Evolutionary conservation across 2,888 invertebrate genomes (phyloP).

Genomic region (Orchesella flavescens): DNA sequence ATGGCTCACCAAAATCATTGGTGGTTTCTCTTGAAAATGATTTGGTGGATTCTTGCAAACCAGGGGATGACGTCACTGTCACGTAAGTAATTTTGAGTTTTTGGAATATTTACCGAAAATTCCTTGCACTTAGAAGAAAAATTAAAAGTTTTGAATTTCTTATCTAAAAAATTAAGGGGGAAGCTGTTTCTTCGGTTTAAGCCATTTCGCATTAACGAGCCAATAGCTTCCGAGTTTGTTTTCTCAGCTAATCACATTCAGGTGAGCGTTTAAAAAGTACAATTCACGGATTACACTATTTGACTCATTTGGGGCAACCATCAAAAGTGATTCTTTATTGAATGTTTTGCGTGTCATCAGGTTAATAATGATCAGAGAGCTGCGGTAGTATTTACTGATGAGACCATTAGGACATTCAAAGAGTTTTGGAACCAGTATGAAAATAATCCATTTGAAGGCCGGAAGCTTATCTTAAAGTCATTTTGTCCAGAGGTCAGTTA

Average conservation of each 20-base stretch:
- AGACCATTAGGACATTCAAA: conserved; percentile 81
- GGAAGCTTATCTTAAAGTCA: too few relatives aligned
- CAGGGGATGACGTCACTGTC: conserved; percentile 89
- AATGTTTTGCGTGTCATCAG: conserved; percentile 74
- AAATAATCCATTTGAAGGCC: too few relatives aligned
- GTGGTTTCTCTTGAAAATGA: conserved; percentile 88
- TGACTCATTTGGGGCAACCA: not conserved
- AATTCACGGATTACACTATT: not conserved
- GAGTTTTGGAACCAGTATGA: too few relatives aligned
- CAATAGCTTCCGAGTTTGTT: conserved; percentile 83
- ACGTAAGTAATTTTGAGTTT: too few relatives aligned
- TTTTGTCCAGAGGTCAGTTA: too few relatives aligned
- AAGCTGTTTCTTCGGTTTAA: conserved; percentile 84
- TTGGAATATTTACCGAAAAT: too few relatives aligned
- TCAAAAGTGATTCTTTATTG: too few relatives aligned
- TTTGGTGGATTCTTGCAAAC: conserved; percentile 88
- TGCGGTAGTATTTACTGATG: conserved; percentile 78
- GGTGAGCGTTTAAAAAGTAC: too few relatives aligned
- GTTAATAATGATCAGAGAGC: conserved; percentile 78
- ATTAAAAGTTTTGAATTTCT: too few relatives aligned
- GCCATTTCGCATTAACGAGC: conserved; percentile 78
- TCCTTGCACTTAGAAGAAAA: too few relatives aligned
- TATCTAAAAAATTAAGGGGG: conserved; percentile 82
- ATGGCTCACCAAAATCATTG: conserved; percentile 85
- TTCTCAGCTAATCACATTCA: too few relatives aligned